A percentile compares a stretch with the other conserved stretches of the same genome.
Conservation (phyloP, 2,888 invertebrate species). For the Spicauda simplicius region DNA sequence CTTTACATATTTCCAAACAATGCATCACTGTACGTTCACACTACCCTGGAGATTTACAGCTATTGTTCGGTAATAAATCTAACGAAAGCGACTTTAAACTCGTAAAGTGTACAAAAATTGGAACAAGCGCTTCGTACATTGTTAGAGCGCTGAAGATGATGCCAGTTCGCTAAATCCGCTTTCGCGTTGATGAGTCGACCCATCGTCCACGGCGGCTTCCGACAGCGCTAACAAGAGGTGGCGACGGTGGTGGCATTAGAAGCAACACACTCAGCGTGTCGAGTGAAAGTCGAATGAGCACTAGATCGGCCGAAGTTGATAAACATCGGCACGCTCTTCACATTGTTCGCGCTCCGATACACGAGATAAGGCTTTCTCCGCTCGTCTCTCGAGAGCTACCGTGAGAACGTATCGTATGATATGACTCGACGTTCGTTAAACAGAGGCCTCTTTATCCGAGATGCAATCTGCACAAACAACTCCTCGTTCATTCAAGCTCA, state of each 20-base stretch:
- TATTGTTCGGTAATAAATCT: conserved; percentile 15
- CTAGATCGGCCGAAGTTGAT: conserved; percentile 73
- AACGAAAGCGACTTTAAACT: conserved; percentile 15
- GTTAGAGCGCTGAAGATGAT: conserved; percentile 2
- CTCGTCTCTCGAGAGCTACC: conserved; percentile 71
- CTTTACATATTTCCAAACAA: conserved; percentile 66
- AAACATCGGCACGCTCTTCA: conserved; percentile 78
- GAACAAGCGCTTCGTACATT: conserved; percentile 3
- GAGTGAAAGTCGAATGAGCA: conserved; percentile 76
- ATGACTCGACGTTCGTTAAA: conserved; percentile 66
- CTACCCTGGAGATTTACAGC: conserved; percentile 19
- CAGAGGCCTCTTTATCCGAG: conserved; percentile 56
- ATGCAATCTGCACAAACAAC: conserved; percentile 50
- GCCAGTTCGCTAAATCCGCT: background rate
- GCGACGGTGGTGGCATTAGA: conserved; percentile 55
- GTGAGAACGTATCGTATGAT: conserved; percentile 70
- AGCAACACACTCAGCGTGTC: conserved; percentile 52
- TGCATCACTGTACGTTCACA: conserved; percentile 50
- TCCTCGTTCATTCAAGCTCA: conserved; percentile 34
- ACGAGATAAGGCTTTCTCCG: conserved; percentile 80
- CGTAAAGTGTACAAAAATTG: background rate
- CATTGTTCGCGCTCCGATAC: conserved; percentile 79
- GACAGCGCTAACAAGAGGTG: conserved; percentile 60
- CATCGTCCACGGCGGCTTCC: conserved; percentile 40
- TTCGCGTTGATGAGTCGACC: conserved; percentile 12